Evolutionary conservation across 2,797 vertebrate species (phyloP).

Genomic region (Xyrichtys novacula): DNA sequence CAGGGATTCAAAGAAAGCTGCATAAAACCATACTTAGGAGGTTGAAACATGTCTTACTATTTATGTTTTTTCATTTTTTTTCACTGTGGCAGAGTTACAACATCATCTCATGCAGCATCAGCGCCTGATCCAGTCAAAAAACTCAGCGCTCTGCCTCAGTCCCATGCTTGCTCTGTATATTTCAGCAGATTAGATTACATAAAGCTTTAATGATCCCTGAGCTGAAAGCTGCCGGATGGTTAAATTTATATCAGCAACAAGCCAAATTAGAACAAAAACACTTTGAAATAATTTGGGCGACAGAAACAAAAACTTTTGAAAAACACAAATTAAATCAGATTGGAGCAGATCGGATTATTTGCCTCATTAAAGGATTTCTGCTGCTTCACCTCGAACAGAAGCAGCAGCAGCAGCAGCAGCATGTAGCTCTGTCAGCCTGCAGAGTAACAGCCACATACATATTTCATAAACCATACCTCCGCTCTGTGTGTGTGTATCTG

Average conservation of each 20-base stretch:
- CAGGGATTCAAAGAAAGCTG: not conserved
- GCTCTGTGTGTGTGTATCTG: constrained; percentile 24
- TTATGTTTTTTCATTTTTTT: too few relatives aligned
- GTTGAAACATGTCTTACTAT: too few relatives aligned
- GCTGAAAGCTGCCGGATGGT: constrained; percentile 55
- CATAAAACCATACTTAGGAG: too few relatives aligned
- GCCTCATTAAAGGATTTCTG: constrained; percentile 37
- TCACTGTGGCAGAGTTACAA: not conserved
- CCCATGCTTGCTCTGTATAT: constrained; percentile 34
- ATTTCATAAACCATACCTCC: constrained; percentile 73
- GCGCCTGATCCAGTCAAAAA: constrained; percentile 10
- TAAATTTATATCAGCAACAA: constrained; percentile 50
- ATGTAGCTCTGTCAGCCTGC: constrained; percentile 41
- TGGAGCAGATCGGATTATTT: constrained; percentile 48
- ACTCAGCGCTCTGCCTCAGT: constrained; percentile 9
- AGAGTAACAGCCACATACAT: constrained; percentile 68
- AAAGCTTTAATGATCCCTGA: constrained; percentile 53
- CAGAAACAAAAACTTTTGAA: constrained; percentile 24
- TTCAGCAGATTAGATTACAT: constrained; percentile 62
- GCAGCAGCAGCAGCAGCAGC: constrained; percentile 34
- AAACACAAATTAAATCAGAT: constrained; percentile 42
- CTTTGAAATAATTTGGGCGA: constrained; percentile 25
- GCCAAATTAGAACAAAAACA: constrained; percentile 28
- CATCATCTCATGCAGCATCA: constrained; percentile 16
- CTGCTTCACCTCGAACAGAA: constrained; percentile 12